Conservation (phyloP, 2,797 vertebrate genomes). For the Eupleurogrammus muticus region DNA sequence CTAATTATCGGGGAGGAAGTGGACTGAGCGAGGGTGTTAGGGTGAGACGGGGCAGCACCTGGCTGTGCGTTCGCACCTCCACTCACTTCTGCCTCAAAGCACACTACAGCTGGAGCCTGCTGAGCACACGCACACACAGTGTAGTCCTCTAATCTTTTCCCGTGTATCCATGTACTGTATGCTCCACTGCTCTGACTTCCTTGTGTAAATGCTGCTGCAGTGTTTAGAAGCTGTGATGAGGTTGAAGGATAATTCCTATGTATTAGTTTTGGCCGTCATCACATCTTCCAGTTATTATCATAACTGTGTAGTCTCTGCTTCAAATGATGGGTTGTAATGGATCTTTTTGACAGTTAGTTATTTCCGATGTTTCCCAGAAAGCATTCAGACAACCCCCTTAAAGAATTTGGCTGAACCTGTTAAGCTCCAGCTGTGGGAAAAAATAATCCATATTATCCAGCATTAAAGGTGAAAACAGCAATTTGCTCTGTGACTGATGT, state of each 20-base stretch:
- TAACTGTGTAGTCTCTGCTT: neutral
- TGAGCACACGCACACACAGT: conserved; percentile 8
- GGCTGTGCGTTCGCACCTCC: conserved; percentile 76
- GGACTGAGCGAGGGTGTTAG: conserved; percentile 68
- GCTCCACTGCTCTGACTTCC: conserved; percentile 15
- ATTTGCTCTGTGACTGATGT: neutral
- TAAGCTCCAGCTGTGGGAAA: no score
- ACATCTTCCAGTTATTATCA: neutral
- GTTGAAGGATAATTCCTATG: neutral
- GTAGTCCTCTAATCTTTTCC: conserved; percentile 26
- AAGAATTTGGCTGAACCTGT: no score
- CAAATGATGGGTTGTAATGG: neutral
- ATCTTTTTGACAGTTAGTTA: neutral
- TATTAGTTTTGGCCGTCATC: neutral
- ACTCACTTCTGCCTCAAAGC: conserved; percentile 73
- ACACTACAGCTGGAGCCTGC: conserved; percentile 71
- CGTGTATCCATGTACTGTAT: conserved; percentile 16
- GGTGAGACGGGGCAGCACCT: conserved; percentile 67
- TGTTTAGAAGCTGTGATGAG: neutral
- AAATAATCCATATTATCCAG: no score
- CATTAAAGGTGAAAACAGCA: no score
- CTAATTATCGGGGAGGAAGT: conserved; percentile 81
- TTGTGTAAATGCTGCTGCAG: conserved; percentile 12
- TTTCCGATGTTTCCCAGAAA: conserved; percentile 4
- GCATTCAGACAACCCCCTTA: neutral